Conservation (phyloP, 2,888 invertebrate genomes). For the Drosophila kambysellisi region DNA sequence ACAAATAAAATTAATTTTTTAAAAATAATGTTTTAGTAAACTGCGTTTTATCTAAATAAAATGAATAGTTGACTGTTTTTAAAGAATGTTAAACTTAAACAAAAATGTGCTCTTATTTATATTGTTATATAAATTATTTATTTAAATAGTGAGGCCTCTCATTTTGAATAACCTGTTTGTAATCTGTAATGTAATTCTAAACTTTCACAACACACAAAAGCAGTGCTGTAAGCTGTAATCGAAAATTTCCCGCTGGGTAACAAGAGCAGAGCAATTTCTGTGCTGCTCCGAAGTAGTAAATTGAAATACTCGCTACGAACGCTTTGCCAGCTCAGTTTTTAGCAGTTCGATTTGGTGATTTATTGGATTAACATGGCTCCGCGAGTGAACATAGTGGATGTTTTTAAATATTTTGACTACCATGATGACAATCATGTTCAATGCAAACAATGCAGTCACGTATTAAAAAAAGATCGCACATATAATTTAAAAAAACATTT, state of each 20-base stretch:
- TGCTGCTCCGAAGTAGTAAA: not conserved
- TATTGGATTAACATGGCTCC: not conserved
- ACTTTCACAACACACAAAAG: no score
- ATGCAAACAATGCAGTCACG: not conserved
- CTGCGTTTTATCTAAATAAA: no score
- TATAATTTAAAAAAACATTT: not conserved
- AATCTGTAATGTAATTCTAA: not conserved
- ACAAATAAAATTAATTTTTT: no score
- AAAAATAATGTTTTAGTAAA: no score
- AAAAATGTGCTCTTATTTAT: no score
- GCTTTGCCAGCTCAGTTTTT: not conserved
- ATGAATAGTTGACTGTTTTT: no score
- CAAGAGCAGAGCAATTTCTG: not conserved
- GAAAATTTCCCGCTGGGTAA: not conserved
- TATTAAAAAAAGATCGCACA: not conserved
- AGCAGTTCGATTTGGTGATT: not conserved
- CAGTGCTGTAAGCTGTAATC: not conserved
- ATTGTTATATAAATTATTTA: no score
- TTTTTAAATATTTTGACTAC: not conserved
- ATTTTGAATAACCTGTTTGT: rapidly evolving
- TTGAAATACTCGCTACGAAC: not conserved
- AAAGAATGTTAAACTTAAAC: no score
- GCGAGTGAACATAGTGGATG: not conserved
- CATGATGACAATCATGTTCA: not conserved
- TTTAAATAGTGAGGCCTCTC: not conserved